Conservation (phyloP, 2,888 invertebrate genomes). For the Tuta absoluta region DNA sequence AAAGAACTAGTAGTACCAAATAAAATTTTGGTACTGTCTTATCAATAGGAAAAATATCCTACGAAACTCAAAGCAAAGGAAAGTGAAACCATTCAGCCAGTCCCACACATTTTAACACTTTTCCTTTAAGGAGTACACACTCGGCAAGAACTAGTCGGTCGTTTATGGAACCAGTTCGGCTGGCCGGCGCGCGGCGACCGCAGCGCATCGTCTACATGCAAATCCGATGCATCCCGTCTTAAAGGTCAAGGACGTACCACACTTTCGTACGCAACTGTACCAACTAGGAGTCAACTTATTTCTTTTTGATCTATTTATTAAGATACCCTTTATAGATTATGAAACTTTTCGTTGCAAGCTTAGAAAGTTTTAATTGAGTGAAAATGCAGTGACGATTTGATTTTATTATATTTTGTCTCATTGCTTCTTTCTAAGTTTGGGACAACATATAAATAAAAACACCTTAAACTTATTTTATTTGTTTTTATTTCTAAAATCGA, state of each 20-base stretch:
- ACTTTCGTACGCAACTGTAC: conserved; percentile 51
- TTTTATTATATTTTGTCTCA: too few relatives aligned
- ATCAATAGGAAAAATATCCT: background rate
- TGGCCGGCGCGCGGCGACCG: conserved; percentile 26
- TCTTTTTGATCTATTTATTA: too few relatives aligned
- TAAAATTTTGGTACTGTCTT: too few relatives aligned
- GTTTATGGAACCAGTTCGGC: conserved; percentile 55
- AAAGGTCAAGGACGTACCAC: conserved; percentile 70
- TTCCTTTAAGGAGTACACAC: conserved; percentile 44
- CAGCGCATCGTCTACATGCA: conserved; percentile 63
- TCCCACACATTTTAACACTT: conserved; percentile 38
- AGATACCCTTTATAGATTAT: too few relatives aligned
- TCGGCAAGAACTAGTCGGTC: conserved; percentile 52
- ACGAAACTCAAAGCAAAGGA: background rate
- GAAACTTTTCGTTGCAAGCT: too few relatives aligned
- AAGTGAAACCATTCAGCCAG: background rate
- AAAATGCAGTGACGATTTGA: too few relatives aligned
- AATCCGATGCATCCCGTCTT: conserved; percentile 66
- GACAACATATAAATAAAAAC: too few relatives aligned
- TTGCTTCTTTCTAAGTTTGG: too few relatives aligned
- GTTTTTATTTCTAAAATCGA: too few relatives aligned
- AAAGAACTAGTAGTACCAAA: conserved; percentile 47
- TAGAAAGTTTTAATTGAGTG: too few relatives aligned
- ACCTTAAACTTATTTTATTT: too few relatives aligned
- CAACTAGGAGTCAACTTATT: conserved; percentile 13